Conservation (phyloP, 2,888 invertebrate species). For the Resseliella maxima region DNA sequence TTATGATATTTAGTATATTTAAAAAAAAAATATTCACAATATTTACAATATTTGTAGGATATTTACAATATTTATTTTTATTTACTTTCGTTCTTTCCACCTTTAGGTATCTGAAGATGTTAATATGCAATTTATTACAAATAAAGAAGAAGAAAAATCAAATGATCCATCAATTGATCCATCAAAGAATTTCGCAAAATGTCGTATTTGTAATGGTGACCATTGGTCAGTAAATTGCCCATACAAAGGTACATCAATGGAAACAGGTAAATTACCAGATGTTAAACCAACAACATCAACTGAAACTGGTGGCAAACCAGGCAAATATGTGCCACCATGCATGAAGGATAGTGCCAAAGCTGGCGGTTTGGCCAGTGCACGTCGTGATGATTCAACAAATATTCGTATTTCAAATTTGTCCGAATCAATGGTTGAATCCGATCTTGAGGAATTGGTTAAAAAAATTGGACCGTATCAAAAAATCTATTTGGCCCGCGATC, state of each 20-base stretch:
- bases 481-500: slow-evolving; percentile 28
- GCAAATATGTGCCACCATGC: slow-evolving; percentile 88
- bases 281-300: slow-evolving; percentile 68
- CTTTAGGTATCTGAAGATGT: slow-evolving; percentile 97
- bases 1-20: no score
- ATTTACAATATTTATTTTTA: no score
- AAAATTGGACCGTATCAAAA: slow-evolving; percentile 37
- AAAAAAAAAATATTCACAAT: no score
- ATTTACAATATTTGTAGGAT: no score
- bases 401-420: slow-evolving; percentile 31
- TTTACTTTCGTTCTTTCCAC: no score
- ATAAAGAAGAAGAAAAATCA: slow-evolving; percentile 87
- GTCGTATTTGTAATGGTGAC: slow-evolving; percentile 92
- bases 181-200: slow-evolving; percentile 80
- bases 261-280: slow-evolving; percentile 73
- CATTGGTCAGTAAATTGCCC: slow-evolving; percentile 99
- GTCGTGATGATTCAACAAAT: slow-evolving; percentile 40
- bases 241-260: slow-evolving; percentile 90
- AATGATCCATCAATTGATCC: slow-evolving; percentile 89
- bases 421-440: slow-evolving; percentile 39
- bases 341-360: slow-evolving; percentile 87
- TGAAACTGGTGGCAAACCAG: slow-evolving; percentile 62
- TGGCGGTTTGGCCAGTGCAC: slow-evolving; percentile 71
- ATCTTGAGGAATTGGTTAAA: slow-evolving; percentile 16
- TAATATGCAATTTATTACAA: slow-evolving; percentile 91